A percentile compares a stretch with the other conserved stretches of the same genome.
Evolutionary conservation across 2,888 invertebrate genomes (phyloP).

Genomic region (Pyrrhosoma nymphula): DNA sequence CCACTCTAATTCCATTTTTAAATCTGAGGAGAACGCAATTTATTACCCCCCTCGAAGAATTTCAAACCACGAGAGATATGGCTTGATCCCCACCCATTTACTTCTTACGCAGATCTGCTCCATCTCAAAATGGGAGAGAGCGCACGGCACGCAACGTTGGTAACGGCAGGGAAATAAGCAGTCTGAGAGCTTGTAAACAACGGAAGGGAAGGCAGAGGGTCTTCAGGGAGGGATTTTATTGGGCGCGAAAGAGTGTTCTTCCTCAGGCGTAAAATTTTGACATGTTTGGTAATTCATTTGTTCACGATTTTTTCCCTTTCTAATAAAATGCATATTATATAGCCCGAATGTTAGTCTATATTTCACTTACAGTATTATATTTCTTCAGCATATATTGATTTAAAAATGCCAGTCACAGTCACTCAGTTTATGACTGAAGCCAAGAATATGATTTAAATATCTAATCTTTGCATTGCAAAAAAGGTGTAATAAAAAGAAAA

Average conservation of each 20-base stretch:
- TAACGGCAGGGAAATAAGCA: neutral
- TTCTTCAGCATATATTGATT: too few species aligned
- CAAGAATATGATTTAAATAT: too few species aligned
- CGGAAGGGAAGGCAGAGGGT: neutral
- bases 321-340: neutral
- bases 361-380: too few species aligned
- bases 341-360: too few species aligned
- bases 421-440: too few species aligned
- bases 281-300: neutral
- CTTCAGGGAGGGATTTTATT: neutral
- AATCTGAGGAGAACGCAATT: neutral
- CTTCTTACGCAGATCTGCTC: neutral
- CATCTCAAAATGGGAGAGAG: neutral
- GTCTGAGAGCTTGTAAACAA: conserved; percentile 8
- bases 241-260: neutral
- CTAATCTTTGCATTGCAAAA: too few species aligned
- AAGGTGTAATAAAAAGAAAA: too few species aligned
- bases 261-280: neutral
- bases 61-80: neutral
- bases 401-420: too few species aligned
- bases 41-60: neutral
- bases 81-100: neutral
- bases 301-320: neutral
- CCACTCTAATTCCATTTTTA: neutral
- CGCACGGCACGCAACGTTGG: neutral